Base-by-base conservation (phyloP, 2,113 vertebrate genomes). In the Narcine bancroftii region DNA sequence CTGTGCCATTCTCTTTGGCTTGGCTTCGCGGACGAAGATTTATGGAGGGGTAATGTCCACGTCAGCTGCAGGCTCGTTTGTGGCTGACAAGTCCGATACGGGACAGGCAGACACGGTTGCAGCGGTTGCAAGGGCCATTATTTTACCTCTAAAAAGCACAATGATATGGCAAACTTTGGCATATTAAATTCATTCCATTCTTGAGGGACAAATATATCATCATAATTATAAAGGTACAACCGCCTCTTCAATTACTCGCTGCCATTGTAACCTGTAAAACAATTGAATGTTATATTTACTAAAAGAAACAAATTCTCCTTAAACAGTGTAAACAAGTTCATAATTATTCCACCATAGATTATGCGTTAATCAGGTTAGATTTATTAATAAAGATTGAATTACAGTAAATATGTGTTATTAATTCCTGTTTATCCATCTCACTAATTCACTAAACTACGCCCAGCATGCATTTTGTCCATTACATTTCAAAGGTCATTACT, bases 71-170 rank as follows among this genome's bases (percentile, higher is more conserved):
- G n/a, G n/a, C n/a, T n/a, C n/a, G n/a, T n/a, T n/a, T n/a, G n/a
- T n/a, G n/a, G n/a, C n/a, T n/a, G n/a, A n/a, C n/a, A n/a, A n/a
- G n/a, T n/a, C n/a, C n/a, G n/a, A n/a, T n/a, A n/a, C n/a, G n/a
- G n/a, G n/a, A n/a, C n/a, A n/a, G n/a, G n/a, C n/a, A n/a, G n/a
- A n/a, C n/a, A n/a, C n/a, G n/a, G n/a, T n/a, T n/a, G n/a, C n/a
- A n/a, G n/a, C n/a, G n/a, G n/a, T n/a, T n/a, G n/a, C n/a, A n/a
- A n/a, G n/a, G n/a, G n/a, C n/a, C n/a, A 93, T 93, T 93, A 93
- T 94, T 94, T 94, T 96, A 95, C 95, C 93, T 93, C 95, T 94
- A 94, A 95, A 94, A 95, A 93, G 92, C 94, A 95, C 95, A 95
- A 93, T 95, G 93, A 95, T 94, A 93, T 94, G 96, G 95, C 96